Percentiles rank a stretch among this genome's conserved stretches.
Conservation (phyloP, 30 jellyfish, hydroid and myxozoan species). For the Turritopsis dohrnii region DNA sequence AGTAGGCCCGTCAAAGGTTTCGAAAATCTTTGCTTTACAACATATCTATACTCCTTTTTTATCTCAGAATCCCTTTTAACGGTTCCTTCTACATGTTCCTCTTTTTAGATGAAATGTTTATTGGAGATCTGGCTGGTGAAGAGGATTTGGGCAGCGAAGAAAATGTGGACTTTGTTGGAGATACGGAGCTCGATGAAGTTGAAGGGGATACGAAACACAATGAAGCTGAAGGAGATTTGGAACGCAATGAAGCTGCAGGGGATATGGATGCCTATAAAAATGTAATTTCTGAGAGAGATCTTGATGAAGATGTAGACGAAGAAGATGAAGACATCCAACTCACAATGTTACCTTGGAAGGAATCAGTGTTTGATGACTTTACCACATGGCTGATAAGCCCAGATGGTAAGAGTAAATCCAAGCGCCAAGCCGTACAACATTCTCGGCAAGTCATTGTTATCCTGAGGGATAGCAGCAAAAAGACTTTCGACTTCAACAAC, state of each 20-base stretch:
- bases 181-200: background rate
- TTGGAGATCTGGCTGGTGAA: background rate
- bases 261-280: background rate
- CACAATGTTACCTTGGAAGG: conserved; percentile 13
- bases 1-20: background rate
- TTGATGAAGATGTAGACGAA: conserved; percentile 1
- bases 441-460: conserved; percentile 15
- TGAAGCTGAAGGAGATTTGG: background rate
- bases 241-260: background rate
- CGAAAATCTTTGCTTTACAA: background rate
- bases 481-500: background rate
- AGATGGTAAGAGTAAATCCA: conserved; percentile 15
- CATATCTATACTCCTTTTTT: background rate
- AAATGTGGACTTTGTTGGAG: background rate
- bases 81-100: background rate
- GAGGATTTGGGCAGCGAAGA: background rate
- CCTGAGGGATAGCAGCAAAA: conserved; percentile 17
- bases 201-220: background rate
- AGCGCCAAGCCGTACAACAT: conserved; percentile 27
- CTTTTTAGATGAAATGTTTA: background rate
- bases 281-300: conserved; percentile 2
- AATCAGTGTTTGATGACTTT: conserved; percentile 6
- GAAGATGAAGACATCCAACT: conserved; percentile 13
- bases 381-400: conserved; percentile 26
- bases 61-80: background rate